Evolutionary conservation across 2,797 vertebrate species (phyloP), one percentile per base, ranked within the genome.

Genomic region (Cossypha caffra): DNA sequence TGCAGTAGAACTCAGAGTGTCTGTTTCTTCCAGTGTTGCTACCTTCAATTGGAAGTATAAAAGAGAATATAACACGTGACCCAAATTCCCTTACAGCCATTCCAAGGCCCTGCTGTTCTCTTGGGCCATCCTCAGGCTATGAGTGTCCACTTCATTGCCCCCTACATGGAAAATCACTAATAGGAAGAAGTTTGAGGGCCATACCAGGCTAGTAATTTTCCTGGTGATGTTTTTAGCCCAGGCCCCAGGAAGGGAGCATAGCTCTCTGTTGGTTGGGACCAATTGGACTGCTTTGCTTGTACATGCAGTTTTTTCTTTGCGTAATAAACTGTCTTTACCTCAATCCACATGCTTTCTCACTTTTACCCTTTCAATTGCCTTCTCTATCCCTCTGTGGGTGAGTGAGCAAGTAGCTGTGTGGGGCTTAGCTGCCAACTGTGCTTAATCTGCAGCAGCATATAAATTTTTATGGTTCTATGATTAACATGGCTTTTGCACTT

Each of bases 391-490:
- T 15, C 9, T 20, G 16, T 42, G 35, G 17, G 10, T 35, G 21
- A 57, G 19, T 25, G 37, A 64, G 6, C 0, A 0, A 51, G 28
- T 38, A 28, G 10, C 16, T 64, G 51, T 45, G 5, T 18, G 16
- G 24, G 20, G 6, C 3, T 58, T 28, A 48, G 18, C 11, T 63
- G 15, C 19, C 24, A 61, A 5, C 7, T 24, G 33, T 4, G 3
- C 11, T 72, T 73, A 58, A n/a, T 48, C 7, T 5, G 17, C 9
- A 62, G 47, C 8, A 62, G 24, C 25, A 52, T 14, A 52, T n/a
- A 18, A 14, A 35, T 16, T 67, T 57, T 68, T 7, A 26, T 31
- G 23, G 21, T 55, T 35, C 29, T 61, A 5, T 62, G 21, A 43
- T 48, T 25, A 76, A 17, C 2, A 47, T 24, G 61, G 1, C 5